Evolutionary conservation across 2,797 vertebrate species (phyloP).

Genomic region (Sternarchorhynchus goeldii): DNA sequence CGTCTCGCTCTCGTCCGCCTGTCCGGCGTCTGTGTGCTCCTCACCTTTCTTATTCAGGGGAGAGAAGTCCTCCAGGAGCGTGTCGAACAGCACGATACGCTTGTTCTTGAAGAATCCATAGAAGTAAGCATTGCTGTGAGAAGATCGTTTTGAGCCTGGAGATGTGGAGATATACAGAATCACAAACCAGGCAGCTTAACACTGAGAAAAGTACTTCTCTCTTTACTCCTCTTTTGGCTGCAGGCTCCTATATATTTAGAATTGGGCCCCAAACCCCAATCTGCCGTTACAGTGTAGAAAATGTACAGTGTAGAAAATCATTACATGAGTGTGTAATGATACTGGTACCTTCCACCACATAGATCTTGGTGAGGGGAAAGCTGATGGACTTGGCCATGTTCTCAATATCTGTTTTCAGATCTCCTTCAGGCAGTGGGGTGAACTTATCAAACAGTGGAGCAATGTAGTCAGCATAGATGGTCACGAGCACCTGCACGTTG

Average conservation of each 20-base stretch:
- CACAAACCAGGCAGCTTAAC: neutral
- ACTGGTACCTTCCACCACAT: conserved; percentile 93
- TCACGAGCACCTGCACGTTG: conserved; percentile 86
- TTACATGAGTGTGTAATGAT: neutral
- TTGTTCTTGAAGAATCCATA: conserved; percentile 99
- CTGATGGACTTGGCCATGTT: conserved; percentile 90
- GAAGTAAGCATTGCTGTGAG: conserved; percentile 99
- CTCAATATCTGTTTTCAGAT: conserved; percentile 92
- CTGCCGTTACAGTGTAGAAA: neutral
- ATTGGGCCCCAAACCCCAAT: neutral
- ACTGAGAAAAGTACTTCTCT: neutral
- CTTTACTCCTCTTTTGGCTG: too few relatives aligned
- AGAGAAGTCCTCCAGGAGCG: conserved; percentile 93
- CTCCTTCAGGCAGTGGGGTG: conserved; percentile 92
- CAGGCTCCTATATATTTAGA: too few relatives aligned
- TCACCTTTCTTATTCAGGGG: conserved; percentile 86
- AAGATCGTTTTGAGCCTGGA: conserved; percentile 95
- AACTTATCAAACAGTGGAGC: conserved; percentile 99
- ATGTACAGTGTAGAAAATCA: too few relatives aligned
- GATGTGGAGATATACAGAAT: neutral
- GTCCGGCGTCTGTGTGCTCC: conserved; percentile 68
- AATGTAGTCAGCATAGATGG: conserved; percentile 98
- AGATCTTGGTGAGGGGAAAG: conserved; percentile 96
- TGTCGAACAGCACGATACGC: conserved; percentile 96
- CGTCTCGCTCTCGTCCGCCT: conserved; percentile 66